Conservation (phyloP, 2,888 invertebrate species). For the Aquatica leii region DNA sequence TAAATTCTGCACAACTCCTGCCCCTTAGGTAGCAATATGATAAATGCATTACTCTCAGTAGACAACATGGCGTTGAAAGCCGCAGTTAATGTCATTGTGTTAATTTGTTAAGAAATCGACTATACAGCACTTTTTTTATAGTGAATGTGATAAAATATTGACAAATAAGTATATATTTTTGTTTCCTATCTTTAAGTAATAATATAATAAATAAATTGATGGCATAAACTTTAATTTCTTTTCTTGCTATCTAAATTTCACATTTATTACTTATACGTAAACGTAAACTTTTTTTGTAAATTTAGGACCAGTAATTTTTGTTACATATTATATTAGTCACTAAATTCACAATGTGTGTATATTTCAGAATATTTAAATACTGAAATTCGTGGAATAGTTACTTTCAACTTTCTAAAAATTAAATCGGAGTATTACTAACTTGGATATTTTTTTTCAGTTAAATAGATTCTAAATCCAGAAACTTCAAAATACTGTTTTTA, state of each 20-base stretch:
- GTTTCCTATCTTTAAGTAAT: too few species aligned
- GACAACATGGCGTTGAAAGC: background rate
- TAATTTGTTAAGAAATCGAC: background rate
- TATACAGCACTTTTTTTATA: background rate
- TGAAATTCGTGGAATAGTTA: too few species aligned
- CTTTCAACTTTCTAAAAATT: background rate
- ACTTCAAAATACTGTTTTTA: too few species aligned
- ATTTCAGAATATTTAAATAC: too few species aligned
- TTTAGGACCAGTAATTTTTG: too few species aligned
- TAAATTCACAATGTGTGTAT: too few species aligned
- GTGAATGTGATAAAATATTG: background rate
- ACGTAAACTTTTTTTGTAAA: background rate
- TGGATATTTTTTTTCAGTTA: too few species aligned
- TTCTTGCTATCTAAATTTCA: background rate
- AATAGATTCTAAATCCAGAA: too few species aligned
- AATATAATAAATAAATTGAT: too few species aligned
- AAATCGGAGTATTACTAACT: background rate
- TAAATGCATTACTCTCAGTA: background rate
- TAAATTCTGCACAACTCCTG: too few species aligned
- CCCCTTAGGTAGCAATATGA: too few species aligned
- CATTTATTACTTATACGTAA: background rate
- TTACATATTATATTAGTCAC: too few species aligned
- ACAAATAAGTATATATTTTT: background rate
- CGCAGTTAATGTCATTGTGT: background rate
- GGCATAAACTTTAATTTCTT: background rate